Evolutionary conservation across 1,140 invertebrate genomes (phyloP), one percentile per base, ranked within the genome.

Genomic region (Gonatopus flavifemur): DNA sequence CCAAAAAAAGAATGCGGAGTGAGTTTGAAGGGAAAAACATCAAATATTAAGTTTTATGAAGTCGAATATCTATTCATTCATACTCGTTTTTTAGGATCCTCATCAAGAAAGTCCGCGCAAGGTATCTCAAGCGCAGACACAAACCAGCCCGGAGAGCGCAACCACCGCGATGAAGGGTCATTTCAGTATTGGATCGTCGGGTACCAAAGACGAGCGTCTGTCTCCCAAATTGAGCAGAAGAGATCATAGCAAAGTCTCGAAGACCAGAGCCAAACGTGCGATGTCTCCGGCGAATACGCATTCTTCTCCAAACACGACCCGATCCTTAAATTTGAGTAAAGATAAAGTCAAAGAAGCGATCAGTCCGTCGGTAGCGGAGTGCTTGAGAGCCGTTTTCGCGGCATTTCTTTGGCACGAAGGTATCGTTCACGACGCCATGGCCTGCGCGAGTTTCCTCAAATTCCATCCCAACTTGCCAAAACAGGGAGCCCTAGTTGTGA

Each of bases 401-500:
- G 94, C 96, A 0, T 89, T 98, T 64, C 75, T 98, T 1, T 98
- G 95, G 95, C 96, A 98, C 73, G 94, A 98, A 81, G 94, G 93
- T 1, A 89, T 98, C 32, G 93, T 97, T 0, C 93, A 97, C 70
- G 96, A 98, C 73, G 94, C 94, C 4, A 98, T 98, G 88, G 94
- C 95, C 0, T 96, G 93, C 69, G 93, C 95, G 1, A 93, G 94
- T 3, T 98, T 94, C 69, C 79, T 98, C 0, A 96, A 96, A 76
- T 98, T 98, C 70, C 93, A 97, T 74, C 94, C 93, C 5, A 85
- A 86, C 15, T 75, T 96, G 45, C 88, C 89, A 4, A 93, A 93
- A 64, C 83, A 90, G 60, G 88, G 88, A 3, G 86, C 88, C 15
- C 78, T 84, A 1, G 88, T 90, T 10, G 84, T 91, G 0, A 90